These are phyloP conservation scores for Alligator sinensis DNA, from an alignment of 2,113 vertebrate species.

Conservation along the genomic window DNA sequence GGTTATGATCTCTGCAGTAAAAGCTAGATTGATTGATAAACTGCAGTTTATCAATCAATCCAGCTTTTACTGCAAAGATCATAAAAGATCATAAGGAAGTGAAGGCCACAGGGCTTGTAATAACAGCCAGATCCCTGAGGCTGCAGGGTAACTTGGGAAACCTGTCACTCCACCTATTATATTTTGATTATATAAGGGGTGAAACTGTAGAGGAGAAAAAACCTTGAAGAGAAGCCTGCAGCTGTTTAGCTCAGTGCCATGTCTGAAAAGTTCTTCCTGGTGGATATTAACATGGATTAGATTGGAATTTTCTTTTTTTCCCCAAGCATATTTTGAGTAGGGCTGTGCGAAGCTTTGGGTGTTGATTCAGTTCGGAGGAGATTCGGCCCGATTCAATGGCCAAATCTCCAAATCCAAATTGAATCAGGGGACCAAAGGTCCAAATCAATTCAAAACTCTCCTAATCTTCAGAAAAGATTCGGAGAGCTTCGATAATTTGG, in stretches of 20 bases:
- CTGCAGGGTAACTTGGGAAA: background rate
- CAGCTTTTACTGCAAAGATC: conserved; percentile 23
- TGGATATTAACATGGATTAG: background rate
- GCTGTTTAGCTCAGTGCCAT: background rate
- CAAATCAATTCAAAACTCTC: no score
- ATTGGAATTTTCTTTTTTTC: background rate
- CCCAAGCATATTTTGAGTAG: conserved; percentile 12
- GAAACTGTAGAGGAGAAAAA: background rate
- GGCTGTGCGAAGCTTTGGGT: no score
- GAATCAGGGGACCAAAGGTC: no score
- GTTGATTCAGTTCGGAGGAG: no score
- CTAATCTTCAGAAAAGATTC: no score
- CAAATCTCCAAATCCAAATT: no score
- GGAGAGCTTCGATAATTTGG: no score
- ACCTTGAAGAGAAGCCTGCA: background rate
- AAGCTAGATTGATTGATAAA: no score
- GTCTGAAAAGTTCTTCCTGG: background rate
- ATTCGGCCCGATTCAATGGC: no score
- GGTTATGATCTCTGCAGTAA: no score
- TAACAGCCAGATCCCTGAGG: conserved; percentile 7
- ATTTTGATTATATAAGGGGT: background rate
- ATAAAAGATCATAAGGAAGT: background rate
- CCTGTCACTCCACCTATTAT: background rate
- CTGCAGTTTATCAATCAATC: conserved; percentile 28
- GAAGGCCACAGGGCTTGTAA: conserved; percentile 30